Evolutionary conservation across 2,113 vertebrate genomes (phyloP).

Genomic region (Megaceryle torquata): DNA sequence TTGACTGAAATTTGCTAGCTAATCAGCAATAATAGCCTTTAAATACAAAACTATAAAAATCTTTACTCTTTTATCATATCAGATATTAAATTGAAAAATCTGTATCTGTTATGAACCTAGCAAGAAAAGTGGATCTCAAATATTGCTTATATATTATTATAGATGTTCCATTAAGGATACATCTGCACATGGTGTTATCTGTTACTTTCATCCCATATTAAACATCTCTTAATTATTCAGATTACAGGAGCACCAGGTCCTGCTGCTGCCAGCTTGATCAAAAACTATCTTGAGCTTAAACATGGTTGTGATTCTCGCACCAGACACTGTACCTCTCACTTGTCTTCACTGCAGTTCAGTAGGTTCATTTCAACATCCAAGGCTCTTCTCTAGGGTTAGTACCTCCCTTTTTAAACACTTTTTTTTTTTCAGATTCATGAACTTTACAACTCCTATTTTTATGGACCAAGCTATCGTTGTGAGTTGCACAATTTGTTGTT

Average conservation of each 20-base stretch:
- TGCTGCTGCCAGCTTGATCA: not conserved
- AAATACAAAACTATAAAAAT: not conserved
- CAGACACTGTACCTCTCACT: not conserved
- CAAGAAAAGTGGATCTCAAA: not conserved
- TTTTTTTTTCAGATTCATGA: not conserved
- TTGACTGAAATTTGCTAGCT: not conserved
- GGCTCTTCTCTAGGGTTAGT: not conserved
- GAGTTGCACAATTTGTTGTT: not conserved
- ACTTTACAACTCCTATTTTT: not conserved
- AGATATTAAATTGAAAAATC: not conserved
- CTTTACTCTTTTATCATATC: not conserved
- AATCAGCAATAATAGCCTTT: not conserved
- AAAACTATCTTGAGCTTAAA: not conserved
- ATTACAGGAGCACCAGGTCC: not conserved
- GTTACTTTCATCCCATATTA: not conserved
- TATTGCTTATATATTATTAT: not conserved
- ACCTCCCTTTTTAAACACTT: not conserved
- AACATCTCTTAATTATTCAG: not conserved
- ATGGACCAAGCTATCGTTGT: not conserved
- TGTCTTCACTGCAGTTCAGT: not conserved
- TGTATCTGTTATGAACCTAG: not conserved
- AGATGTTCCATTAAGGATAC: not conserved
- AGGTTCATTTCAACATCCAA: not conserved
- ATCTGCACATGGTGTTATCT: not conserved
- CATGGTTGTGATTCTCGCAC: fast-evolving